Evolutionary conservation across 2,888 invertebrate genomes (phyloP), one percentile per base, ranked within the genome.

Genomic region (Sphinx pinastri): DNA sequence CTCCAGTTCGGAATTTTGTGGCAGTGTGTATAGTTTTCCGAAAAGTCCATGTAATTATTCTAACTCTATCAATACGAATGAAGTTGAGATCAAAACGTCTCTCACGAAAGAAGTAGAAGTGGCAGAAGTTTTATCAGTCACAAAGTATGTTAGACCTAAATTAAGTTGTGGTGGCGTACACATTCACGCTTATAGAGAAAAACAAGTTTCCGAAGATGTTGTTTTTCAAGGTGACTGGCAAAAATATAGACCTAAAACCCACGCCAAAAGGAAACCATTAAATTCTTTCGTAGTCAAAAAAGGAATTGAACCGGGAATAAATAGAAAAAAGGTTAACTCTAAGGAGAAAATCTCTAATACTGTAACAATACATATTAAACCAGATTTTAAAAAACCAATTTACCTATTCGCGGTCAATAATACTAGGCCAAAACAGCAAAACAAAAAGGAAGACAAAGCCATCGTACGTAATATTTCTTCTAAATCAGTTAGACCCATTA

Each of bases 171-270:
- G 92, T 55, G 90, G 88, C 38, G 83, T 92, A 25, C 85, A 90
- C 75, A 82, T 93, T n/a, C 89, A 93, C 71, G 92, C 92, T 76
- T 93, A 87, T 71, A 90, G 80, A 77, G 85, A 91, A 58, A 88
- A 81, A 76, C 79, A 85, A 74, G 73, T 79, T 13, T 89, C 84
- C 45, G 89, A 92, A 77, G 93, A 94, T 76, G 82, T 93, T 38
- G 78, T 93, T n/a, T 94, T 83, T 74, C 92, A 91, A 82, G 93
- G 93, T 66, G 82, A 89, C 70, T 93, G 93, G 93, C 88, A 91
- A 75, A 80, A 77, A 67, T 76, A 78, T 54, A 83, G 75, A 10
- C 79, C 83, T 10, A 86, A 84, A 75, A 25, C 72, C 51, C 25
- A 77, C 49, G 66, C 71, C 14, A 84, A 78, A 68, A 86, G 82